A percentile compares a stretch with the other conserved stretches of the same genome.
These are phyloP conservation scores for Bolborhynchus lineola DNA, from an alignment of 2,113 vertebrate species.

Conservation along the genomic window DNA sequence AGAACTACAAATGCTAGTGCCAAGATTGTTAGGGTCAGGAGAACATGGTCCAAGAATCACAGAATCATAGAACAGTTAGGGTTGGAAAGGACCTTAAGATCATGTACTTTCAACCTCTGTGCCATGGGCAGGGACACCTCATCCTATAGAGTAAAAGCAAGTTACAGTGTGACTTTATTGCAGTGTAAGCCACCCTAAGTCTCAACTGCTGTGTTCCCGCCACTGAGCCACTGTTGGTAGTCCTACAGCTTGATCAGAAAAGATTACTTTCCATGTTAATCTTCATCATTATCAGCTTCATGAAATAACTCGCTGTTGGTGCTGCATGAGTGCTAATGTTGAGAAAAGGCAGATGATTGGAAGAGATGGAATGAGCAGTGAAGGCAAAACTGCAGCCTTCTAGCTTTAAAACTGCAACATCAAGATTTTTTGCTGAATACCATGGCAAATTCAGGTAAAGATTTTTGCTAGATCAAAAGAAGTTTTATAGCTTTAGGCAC, in stretches of 20 bases:
- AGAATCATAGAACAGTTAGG: background rate
- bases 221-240: background rate
- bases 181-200: background rate
- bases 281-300: background rate
- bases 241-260: background rate
- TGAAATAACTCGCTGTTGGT: background rate
- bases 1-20: fast-evolving
- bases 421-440: background rate
- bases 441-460: background rate
- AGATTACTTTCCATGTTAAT: background rate
- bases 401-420: background rate
- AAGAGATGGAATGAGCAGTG: background rate
- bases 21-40: background rate
- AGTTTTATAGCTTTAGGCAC: background rate
- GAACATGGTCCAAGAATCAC: background rate
- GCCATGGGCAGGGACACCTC: background rate
- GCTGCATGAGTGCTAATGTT: background rate
- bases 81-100: background rate
- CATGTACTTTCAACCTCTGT: background rate
- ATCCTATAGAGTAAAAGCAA: background rate
- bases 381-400: background rate
- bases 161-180: background rate
- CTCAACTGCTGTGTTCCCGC: background rate
- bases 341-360: background rate
- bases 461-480: background rate